A percentile compares a stretch with the other conserved stretches of the same genome.
phyloP scores from a whole-genome alignment of 1,140 invertebrate genomes.

The Euwallacea fornicatus region DNA sequence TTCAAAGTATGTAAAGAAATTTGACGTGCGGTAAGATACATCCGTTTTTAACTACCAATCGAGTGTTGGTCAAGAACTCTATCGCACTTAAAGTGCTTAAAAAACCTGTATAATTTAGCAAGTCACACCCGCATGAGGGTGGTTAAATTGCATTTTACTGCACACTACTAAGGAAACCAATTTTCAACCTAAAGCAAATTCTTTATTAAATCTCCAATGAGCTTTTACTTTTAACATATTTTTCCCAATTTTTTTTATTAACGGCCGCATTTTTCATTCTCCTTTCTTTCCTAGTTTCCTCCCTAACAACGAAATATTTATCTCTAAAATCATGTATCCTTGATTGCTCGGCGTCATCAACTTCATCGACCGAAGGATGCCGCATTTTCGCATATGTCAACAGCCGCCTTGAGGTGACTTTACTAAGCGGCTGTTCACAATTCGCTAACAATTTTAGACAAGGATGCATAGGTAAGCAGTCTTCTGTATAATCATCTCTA shows the following conservation, averaged over 20 bases:
- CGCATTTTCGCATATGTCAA: conserved; percentile 84
- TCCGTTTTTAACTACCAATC: no score
- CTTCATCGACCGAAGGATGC: conserved; percentile 55
- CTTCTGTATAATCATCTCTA: conserved; percentile 75
- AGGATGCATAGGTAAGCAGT: conserved; percentile 76
- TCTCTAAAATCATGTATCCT: conserved; percentile 59
- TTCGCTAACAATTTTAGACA: conserved; percentile 78
- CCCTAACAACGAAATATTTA: conserved; percentile 67
- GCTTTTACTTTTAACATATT: conserved; percentile 35
- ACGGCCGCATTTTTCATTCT: conserved; percentile 44
- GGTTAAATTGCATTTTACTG: no score
- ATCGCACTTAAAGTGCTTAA: no score
- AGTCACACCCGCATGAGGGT: no score
- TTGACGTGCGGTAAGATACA: no score
- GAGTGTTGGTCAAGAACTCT: no score
- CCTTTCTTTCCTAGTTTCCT: conserved; percentile 64
- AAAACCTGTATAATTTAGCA: no score
- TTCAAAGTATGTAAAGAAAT: no score
- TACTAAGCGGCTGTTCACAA: conserved; percentile 83
- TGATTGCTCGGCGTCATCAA: conserved; percentile 31
- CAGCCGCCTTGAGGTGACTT: conserved; percentile 76
- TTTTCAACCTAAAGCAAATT: neutral
- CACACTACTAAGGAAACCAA: neutral
- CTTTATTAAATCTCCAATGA: neutral
- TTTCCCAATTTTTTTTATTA: conserved; percentile 43